Percentiles rank a stretch among this genome's conserved stretches.
Conservation (phyloP, 2,888 invertebrate species). For the Phytoseiulus persimilis region DNA sequence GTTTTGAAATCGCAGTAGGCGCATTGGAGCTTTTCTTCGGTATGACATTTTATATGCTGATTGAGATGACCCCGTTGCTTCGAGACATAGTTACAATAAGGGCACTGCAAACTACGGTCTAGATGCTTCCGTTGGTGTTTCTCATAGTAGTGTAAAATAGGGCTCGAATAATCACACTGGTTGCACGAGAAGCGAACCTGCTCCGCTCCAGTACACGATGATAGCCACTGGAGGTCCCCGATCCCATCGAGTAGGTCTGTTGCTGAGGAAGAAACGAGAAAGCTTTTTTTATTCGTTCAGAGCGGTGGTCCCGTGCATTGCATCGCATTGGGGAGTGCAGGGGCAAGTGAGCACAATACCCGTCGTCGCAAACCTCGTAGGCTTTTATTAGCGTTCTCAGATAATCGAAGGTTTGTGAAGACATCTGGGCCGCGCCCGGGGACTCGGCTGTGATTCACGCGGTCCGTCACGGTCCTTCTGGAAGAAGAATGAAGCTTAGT, state of each 20-base stretch:
- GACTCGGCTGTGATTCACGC: too few relatives aligned
- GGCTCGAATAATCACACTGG: constrained; percentile 30
- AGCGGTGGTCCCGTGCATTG: too few relatives aligned
- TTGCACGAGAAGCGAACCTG: constrained; percentile 28
- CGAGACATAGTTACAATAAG: constrained; percentile 19
- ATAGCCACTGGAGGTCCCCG: neutral
- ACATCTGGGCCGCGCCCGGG: too few relatives aligned
- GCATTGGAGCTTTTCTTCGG: constrained; percentile 29
- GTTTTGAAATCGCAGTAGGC: constrained; percentile 32
- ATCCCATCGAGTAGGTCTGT: neutral
- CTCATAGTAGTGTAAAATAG: constrained; percentile 27
- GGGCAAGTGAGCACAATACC: too few relatives aligned
- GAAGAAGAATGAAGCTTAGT: too few relatives aligned
- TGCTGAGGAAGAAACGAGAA: neutral
- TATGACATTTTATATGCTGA: constrained; percentile 36
- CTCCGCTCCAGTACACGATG: neutral
- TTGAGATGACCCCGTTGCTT: constrained; percentile 35
- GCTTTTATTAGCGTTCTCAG: too few relatives aligned
- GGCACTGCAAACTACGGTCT: constrained; percentile 19
- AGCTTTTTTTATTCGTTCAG: too few relatives aligned
- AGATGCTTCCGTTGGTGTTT: constrained; percentile 21
- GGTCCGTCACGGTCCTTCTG: too few relatives aligned
- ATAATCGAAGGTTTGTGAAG: too few relatives aligned
- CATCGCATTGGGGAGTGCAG: too few relatives aligned
- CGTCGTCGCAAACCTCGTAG: too few relatives aligned